A percentile compares a stretch with the other conserved stretches of the same genome.
Conservation (phyloP, 2,888 invertebrate species). For the Troides oblongomaculatus region DNA sequence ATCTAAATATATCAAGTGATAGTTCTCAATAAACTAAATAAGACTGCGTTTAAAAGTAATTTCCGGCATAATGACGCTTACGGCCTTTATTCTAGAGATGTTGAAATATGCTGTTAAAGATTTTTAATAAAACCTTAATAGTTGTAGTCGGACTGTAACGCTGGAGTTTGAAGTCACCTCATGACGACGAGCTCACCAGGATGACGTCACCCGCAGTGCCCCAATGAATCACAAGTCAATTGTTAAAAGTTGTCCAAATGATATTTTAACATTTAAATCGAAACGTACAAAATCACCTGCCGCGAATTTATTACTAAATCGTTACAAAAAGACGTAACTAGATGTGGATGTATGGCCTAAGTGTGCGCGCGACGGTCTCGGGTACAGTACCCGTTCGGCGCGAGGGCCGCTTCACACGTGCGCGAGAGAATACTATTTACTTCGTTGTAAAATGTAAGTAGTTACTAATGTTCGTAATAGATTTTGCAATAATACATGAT, state of each 20-base stretch:
- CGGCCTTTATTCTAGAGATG: no score
- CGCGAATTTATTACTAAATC: constrained; percentile 17
- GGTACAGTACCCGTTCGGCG: neutral
- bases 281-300: constrained; percentile 18
- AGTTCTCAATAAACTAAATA: no score
- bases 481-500: constrained; percentile 22
- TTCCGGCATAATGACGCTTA: no score
- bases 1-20: no score
- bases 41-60: no score
- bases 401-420: constrained; percentile 10
- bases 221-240: neutral
- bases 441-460: constrained; percentile 18
- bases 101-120: no score
- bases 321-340: neutral
- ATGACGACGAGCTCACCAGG: no score
- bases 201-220: no score
- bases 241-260: constrained; percentile 8
- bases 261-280: constrained; percentile 4
- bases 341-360: constrained; percentile 15
- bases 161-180: no score
- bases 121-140: no score
- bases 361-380: neutral
- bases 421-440: constrained; percentile 9
- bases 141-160: no score
- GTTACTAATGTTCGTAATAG: constrained; percentile 17